phyloP scores from a whole-genome alignment of 2,113 vertebrate species.

The Steatornis caripensis region DNA sequence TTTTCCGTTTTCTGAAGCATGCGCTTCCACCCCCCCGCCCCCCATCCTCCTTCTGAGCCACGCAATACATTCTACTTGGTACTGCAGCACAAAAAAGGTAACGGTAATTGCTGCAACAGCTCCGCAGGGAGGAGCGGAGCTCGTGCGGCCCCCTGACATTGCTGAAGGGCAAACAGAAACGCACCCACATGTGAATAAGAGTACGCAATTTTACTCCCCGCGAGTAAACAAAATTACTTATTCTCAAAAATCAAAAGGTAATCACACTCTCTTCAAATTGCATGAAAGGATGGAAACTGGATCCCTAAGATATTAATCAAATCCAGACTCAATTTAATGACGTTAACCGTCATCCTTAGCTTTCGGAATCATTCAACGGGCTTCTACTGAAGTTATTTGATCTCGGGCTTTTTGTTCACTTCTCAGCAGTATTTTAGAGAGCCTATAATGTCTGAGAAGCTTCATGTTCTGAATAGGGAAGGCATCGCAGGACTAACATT shows the following conservation, averaged over 20 bases:
- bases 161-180: background rate
- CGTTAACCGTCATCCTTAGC: background rate
- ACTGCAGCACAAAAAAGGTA: rapidly evolving
- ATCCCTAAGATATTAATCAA: background rate
- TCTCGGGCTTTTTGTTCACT: background rate
- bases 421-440: background rate
- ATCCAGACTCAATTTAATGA: background rate
- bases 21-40: too few relatives aligned
- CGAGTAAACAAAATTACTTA: background rate
- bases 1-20: too few relatives aligned
- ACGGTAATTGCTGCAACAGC: background rate
- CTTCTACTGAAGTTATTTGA: background rate
- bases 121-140: background rate
- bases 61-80: rapidly evolving
- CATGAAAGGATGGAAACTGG: background rate
- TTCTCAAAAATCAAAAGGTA: background rate
- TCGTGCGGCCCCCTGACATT: background rate
- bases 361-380: background rate
- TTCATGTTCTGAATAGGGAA: background rate
- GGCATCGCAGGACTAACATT: background rate
- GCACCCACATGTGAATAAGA: background rate
- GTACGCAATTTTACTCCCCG: background rate
- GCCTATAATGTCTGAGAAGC: background rate
- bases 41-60: background rate
- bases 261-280: background rate